Evolutionary conservation across 2,888 invertebrate species (phyloP), one percentile per base, ranked within the genome.

Genomic region (Fissipunctia ypsillon): DNA sequence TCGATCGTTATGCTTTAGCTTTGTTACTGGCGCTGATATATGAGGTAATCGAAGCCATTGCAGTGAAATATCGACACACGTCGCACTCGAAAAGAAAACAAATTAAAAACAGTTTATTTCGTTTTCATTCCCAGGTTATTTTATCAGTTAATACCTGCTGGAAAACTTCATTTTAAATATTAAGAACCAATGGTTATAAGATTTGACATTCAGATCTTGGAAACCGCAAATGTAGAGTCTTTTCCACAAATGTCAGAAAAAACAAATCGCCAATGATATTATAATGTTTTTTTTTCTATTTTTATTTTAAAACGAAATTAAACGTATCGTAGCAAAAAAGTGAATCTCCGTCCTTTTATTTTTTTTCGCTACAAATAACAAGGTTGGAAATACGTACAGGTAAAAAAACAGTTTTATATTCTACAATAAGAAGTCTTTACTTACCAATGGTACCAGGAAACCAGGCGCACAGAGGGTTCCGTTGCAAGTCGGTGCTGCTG

Each of bases 391-490:
- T n/a, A n/a, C 43, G 7, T 19, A 7, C 7, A 35, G 14, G 14
- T 61, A 16, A 35, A 69, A 14, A 19, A 0, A 25, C n/a, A 31
- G 22, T 16, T 28, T n/a, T 41, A 0, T 25, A 10, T 28, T 48
- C 14, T 28, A 12, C 4, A 22, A 12, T 38, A n/a, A 22, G 22
- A 10, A 60, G 28, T 57, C 1, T 6, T 9, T 22, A 94, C 97
- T 96, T 91, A 98, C 98, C 97, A 76, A 98, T 97, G 12, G 98
- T 98, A 74, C 99, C 99, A 4, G 99, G 99, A 93, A 98, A 98
- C 99, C 99, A 99, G 41, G 99, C 98, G 91, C 99, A 99, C 0
- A 99, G 95, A 25, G 99, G 98, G 95, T 99, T 99, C 76, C 98
- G 97, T 91, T 99, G 98, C 66, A 99, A 94, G 88, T 98, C 98